Evolutionary conservation across 2,113 vertebrate genomes (phyloP).

Genomic region (Capreolus pygargus): DNA sequence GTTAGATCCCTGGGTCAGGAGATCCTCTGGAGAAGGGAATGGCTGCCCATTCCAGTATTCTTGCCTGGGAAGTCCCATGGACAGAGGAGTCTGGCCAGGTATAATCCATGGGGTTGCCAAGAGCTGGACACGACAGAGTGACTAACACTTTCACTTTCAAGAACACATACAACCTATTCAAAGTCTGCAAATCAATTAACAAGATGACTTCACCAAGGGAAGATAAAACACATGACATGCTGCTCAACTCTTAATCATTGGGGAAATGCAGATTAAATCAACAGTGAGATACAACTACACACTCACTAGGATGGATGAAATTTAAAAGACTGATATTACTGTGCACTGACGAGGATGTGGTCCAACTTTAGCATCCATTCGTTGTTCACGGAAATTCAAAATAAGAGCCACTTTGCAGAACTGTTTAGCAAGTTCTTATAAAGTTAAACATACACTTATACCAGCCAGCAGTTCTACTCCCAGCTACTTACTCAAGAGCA

Average conservation of each 20-base stretch:
- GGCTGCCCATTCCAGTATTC: not conserved
- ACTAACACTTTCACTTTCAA: not conserved
- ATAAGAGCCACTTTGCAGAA: not conserved
- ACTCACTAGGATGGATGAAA: not conserved
- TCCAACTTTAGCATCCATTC: not conserved
- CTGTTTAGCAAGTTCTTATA: not conserved
- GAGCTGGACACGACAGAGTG: not conserved
- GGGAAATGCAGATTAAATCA: not conserved
- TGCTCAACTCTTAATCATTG: not conserved
- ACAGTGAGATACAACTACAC: not conserved
- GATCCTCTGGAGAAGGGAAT: not conserved
- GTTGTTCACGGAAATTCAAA: not conserved
- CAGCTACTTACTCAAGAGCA: not conserved
- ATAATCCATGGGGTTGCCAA: not conserved
- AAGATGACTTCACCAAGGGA: not conserved
- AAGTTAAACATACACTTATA: not conserved
- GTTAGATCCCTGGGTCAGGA: not conserved
- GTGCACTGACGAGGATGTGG: not conserved
- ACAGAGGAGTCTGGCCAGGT: not conserved
- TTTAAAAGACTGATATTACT: not conserved
- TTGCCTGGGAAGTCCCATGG: not conserved
- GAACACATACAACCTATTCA: not conserved
- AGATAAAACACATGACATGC: not conserved
- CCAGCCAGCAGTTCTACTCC: not conserved
- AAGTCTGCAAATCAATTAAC: conserved; percentile 17